Conservation (phyloP, 2,888 invertebrate genomes). For the Anagyrus pseudococci region DNA sequence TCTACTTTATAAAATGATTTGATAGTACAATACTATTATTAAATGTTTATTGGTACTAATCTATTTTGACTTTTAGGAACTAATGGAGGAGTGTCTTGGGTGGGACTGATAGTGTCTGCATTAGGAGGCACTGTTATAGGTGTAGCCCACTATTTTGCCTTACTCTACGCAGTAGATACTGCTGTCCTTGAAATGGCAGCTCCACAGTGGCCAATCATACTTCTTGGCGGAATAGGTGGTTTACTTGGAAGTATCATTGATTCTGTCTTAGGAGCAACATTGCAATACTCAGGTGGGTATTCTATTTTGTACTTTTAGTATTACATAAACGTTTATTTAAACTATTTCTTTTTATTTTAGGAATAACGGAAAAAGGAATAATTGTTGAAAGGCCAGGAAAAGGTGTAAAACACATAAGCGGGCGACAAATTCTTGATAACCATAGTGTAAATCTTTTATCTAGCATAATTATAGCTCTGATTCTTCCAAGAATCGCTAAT, state of each 20-base stretch:
- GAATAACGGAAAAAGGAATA: conserved; percentile 71
- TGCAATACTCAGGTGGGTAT: conserved; percentile 81
- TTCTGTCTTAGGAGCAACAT: conserved; percentile 82
- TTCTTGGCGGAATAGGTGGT: conserved; percentile 77
- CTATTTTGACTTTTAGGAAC: conserved; percentile 69
- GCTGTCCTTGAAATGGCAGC: conserved; percentile 68
- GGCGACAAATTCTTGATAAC: conserved; percentile 79
- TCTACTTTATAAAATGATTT: too few relatives aligned
- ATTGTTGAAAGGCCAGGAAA: conserved; percentile 76
- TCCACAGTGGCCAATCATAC: conserved; percentile 80
- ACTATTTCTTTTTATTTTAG: conserved; percentile 62
- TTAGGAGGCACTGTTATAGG: conserved; percentile 78
- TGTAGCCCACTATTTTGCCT: conserved; percentile 72
- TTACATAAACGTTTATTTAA: conserved; percentile 7
- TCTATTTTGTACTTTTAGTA: conserved; percentile 2
- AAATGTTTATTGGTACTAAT: conserved; percentile 16
- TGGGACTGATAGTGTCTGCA: conserved; percentile 69
- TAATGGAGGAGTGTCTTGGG: conserved; percentile 82
- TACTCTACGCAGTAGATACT: conserved; percentile 70
- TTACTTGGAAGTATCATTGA: conserved; percentile 83
- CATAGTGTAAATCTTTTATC: conserved; percentile 88
- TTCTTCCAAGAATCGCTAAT: conserved; percentile 72
- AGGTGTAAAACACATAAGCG: conserved; percentile 78
- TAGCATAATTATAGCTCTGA: conserved; percentile 75
- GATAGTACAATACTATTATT: too few relatives aligned